A percentile compares a stretch with the other conserved stretches of the same genome.
These are phyloP conservation scores for Knipowitschia caucasica DNA, from an alignment of 2,797 vertebrate genomes.

Conservation along the genomic window DNA sequence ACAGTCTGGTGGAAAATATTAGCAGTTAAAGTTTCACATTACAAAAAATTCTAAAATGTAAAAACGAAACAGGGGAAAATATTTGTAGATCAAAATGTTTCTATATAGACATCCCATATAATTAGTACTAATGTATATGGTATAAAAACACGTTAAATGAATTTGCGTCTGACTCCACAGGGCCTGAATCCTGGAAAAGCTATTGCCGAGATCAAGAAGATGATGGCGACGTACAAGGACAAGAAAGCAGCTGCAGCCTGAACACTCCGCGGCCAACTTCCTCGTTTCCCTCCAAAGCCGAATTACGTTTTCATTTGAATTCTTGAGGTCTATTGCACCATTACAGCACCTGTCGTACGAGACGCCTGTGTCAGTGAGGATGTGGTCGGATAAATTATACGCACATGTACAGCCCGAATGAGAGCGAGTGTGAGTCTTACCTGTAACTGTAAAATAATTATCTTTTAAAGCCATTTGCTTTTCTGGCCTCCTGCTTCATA, in stretches of 20 bases:
- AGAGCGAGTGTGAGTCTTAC: conserved; percentile 29
- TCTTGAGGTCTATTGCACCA: conserved; percentile 43
- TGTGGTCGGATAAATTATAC: conserved; percentile 36
- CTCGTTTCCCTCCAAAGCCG: conserved; percentile 32
- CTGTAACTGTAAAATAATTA: conserved; percentile 37
- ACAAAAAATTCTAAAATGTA: too few relatives aligned
- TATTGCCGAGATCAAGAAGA: conserved; percentile 95
- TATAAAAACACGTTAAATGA: neutral
- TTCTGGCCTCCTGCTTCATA: conserved; percentile 17
- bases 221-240: conserved; percentile 91
- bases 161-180: conserved; percentile 49
- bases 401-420: conserved; percentile 59
- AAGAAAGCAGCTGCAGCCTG: conserved; percentile 63
- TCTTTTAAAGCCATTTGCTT: conserved; percentile 25
- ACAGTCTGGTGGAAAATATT: too few relatives aligned
- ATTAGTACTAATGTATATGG: neutral
- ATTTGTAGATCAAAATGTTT: too few relatives aligned
- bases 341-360: conserved; percentile 18
- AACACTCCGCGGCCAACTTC: neutral
- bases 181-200: conserved; percentile 92
- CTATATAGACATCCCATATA: neutral
- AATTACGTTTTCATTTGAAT: conserved; percentile 45
- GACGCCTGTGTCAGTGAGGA: conserved; percentile 17
- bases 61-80: too few relatives aligned
- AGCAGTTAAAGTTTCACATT: too few relatives aligned